Conservation (phyloP, 2,113 vertebrate species). For the Amblyornis subalaris region DNA sequence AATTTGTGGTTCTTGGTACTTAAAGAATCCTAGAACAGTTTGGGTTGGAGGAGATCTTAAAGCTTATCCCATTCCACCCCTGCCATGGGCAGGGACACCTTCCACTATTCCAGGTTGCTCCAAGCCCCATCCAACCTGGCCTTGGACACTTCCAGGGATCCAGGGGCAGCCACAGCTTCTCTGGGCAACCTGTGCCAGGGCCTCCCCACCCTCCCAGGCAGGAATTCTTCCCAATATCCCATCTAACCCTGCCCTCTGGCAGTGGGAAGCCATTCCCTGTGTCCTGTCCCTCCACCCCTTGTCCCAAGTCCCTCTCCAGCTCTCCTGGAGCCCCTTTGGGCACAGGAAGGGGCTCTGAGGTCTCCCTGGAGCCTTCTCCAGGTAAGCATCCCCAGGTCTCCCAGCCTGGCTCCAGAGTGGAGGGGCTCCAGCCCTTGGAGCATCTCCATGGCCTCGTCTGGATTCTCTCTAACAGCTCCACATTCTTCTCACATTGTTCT, state of each 20-base stretch:
- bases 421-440: not conserved
- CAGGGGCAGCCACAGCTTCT: not conserved
- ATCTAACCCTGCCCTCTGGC: not conserved
- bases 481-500: rapidly evolving
- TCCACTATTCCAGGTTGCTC: rapidly evolving
- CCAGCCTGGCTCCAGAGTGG: not conserved
- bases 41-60: not conserved
- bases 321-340: not conserved
- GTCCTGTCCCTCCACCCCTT: not conserved
- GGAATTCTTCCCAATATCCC: not conserved
- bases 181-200: not conserved
- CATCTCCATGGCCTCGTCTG: rapidly evolving
- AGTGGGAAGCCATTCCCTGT: not conserved
- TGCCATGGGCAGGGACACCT: not conserved
- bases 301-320: not conserved
- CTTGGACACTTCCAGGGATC: not conserved
- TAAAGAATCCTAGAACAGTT: rapidly evolving
- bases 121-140: not conserved
- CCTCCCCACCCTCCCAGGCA: not conserved
- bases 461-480: not conserved
- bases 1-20: not conserved
- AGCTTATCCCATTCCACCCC: rapidly evolving
- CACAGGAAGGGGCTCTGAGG: not conserved
- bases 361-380: not conserved
- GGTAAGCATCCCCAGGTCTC: not conserved